Evolutionary conservation across 2,113 vertebrate species (phyloP), one percentile per base, ranked within the genome.

Genomic region (Nestor notabilis): DNA sequence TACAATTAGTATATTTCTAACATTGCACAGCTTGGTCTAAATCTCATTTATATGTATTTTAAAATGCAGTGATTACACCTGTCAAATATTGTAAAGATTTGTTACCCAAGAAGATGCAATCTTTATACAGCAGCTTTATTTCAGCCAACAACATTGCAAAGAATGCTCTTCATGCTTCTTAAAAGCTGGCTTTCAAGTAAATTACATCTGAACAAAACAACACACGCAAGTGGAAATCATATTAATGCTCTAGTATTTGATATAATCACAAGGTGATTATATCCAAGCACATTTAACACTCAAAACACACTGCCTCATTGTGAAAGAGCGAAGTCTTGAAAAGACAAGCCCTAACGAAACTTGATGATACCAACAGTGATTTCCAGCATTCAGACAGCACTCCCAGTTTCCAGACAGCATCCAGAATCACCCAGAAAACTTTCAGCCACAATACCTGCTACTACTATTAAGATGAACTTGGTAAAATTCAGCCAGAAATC

Each of bases 381-480:
- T 79, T 39, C 15, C 43, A 41, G 71, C 37, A 68, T 47, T 55
- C 13, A 8, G 10, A 61, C 7, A 84, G 60, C 46, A 39, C 17
- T 46, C 10, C 27, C 4, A 1, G 15, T 13, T 72, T 76, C 33
- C 58, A 61, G 43, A 52, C 80, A 83, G 47, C n/a, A n/a, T 11
- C 24, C 68, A 85, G 37, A 37, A 89, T 25, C 21, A 74, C 37
- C 21, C 88, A 93, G 47, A 60, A 85, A 78, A 28, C 33, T 9
- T 65, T n/a, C 43, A 55, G 33, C 29, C 25, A 13, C 60, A 50
- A 23, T 2, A 53, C 1, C 23, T 43, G 27, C 49, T 41, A 29
- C 41, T 9, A 29, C 7, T 31, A 60, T 10, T 1, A 35, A 0
- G 4, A 0, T 16, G 50, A 79, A 56, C 27, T 7, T 21, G 46